phyloP scores from a whole-genome alignment of 2,113 vertebrate genomes.

The Coptodon rendalli region DNA sequence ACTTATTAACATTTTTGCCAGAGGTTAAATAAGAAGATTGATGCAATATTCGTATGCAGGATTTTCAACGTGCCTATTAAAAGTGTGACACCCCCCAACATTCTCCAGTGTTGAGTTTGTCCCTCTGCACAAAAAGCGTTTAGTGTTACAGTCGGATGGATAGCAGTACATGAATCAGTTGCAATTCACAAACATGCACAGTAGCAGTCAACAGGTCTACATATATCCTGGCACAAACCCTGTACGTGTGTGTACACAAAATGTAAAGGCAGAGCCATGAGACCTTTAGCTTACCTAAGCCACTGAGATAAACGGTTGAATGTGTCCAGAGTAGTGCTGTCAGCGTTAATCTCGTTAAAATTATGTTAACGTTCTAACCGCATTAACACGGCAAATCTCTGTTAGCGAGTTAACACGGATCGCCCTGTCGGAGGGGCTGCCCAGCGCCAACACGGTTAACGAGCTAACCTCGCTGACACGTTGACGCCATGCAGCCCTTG shows the following conservation, averaged over 20 bases:
- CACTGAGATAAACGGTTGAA: not conserved
- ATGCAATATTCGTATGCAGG: not conserved
- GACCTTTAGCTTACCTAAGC: not conserved
- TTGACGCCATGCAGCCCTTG: not conserved
- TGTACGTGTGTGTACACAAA: not conserved
- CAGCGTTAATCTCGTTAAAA: not conserved
- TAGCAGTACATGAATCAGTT: not conserved
- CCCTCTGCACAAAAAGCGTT: not conserved
- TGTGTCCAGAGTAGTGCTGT: not conserved
- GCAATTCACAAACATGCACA: not conserved
- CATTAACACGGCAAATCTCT: not conserved
- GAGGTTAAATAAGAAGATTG: not conserved
- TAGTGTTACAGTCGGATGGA: not conserved
- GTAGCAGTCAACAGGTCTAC: not conserved
- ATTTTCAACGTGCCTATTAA: not conserved
- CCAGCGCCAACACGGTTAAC: not conserved
- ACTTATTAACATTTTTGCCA: not conserved
- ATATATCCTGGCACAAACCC: not conserved
- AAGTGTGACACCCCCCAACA: not conserved
- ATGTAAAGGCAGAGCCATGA: not conserved
- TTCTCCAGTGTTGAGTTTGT: not conserved
- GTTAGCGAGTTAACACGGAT: not conserved
- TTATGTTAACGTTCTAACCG: not conserved
- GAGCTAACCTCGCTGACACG: not conserved
- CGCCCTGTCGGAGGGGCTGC: not conserved